Evolutionary conservation across 2,888 invertebrate species (phyloP).

Genomic region (Camponotus fellah): DNA sequence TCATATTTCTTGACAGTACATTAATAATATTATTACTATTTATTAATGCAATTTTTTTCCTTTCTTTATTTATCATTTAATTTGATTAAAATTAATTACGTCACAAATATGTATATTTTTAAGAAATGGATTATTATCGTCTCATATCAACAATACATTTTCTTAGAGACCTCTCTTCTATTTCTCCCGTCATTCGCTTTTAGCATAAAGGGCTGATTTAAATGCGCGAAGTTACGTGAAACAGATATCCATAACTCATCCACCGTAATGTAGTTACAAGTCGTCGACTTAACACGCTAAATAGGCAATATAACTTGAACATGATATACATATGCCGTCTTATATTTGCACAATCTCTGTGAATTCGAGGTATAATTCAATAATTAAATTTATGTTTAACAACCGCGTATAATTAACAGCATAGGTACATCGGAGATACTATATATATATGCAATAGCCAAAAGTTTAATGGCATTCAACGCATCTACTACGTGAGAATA

Average conservation of each 20-base stretch:
- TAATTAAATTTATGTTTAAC: conserved; percentile 39
- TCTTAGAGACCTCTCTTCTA: too few relatives aligned
- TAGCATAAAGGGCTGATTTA: conserved; percentile 49
- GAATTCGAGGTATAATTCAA: conserved; percentile 8
- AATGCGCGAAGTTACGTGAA: conserved; percentile 49
- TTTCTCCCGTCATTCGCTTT: background rate
- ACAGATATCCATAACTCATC: conserved; percentile 46
- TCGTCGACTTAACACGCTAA: conserved; percentile 31
- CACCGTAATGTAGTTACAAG: conserved; percentile 38
- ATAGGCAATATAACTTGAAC: conserved; percentile 55
- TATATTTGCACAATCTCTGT: conserved; percentile 6
- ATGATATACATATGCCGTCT: conserved; percentile 38
- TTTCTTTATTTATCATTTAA: background rate
- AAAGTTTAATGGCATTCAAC: background rate
- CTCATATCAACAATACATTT: background rate
- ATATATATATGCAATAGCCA: background rate
- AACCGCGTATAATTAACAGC: conserved; percentile 13
- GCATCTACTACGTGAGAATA: background rate
- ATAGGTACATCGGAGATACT: background rate
- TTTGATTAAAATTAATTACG: conserved; percentile 2
- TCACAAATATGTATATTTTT: background rate
- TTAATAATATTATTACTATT: conserved; percentile 5
- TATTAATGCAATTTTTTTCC: background rate
- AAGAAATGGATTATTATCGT: background rate
- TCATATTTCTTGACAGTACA: background rate